Evolutionary conservation across 2,113 vertebrate species (phyloP).

Genomic region (Phodopus roborovskii): DNA sequence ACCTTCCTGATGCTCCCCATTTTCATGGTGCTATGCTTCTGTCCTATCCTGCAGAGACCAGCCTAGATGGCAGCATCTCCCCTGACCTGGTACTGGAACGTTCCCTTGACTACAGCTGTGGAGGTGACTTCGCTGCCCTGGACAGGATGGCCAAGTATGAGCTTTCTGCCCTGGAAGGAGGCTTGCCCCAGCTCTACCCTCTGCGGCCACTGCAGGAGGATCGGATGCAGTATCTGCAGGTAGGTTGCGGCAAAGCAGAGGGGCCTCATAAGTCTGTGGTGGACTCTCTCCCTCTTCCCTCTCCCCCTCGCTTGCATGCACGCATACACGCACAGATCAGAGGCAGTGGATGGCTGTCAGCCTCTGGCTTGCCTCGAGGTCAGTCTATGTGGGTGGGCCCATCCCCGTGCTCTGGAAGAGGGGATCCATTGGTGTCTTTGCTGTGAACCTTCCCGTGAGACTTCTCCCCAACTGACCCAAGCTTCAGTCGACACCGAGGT

Average conservation of each 20-base stretch:
- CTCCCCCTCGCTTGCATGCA: background rate
- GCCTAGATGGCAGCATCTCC: slow-evolving; percentile 91
- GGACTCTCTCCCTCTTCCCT: background rate
- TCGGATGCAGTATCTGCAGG: slow-evolving; percentile 98
- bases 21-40: background rate
- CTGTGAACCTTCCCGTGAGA: background rate
- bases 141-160: slow-evolving; percentile 93
- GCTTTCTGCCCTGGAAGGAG: slow-evolving; percentile 92
- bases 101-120: slow-evolving; percentile 90
- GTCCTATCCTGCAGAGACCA: slow-evolving; percentile 88
- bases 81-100: slow-evolving; percentile 92
- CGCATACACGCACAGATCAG: background rate
- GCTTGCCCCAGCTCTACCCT: slow-evolving; percentile 90
- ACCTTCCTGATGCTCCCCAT: background rate
- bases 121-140: slow-evolving; percentile 91
- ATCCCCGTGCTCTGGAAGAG: background rate
- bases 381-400: background rate
- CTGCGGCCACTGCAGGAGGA: slow-evolving; percentile 91
- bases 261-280: rapidly evolving
- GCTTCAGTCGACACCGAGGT: background rate
- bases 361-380: background rate
- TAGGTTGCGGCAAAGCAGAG: slow-evolving; percentile 65
- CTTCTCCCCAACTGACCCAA: background rate
- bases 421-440: background rate
- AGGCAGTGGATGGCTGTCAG: background rate